Percentiles rank a stretch among this genome's conserved stretches.
phyloP scores from a whole-genome alignment of 2,113 vertebrate genomes.

The Serinus canaria region DNA sequence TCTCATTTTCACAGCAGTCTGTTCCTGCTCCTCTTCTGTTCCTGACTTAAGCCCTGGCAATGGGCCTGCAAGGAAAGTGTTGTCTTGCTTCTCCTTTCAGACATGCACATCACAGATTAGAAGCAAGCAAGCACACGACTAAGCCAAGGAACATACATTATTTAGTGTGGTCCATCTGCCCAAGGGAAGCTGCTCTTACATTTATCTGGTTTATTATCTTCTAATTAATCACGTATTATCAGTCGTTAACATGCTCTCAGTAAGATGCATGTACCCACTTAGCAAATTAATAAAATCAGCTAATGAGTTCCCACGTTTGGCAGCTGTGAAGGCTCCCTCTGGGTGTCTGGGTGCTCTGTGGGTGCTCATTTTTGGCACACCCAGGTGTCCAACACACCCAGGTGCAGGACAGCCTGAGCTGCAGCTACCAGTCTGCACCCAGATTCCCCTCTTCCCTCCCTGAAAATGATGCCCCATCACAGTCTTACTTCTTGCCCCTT shows the following conservation, averaged over 20 bases:
- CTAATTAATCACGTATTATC: neutral
- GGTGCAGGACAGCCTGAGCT: neutral
- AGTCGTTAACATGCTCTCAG: neutral
- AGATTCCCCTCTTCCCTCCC: neutral
- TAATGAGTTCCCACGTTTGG: neutral
- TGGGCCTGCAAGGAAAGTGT: neutral
- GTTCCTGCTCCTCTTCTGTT: neutral
- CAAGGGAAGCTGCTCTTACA: constrained; percentile 23
- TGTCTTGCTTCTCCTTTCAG: neutral
- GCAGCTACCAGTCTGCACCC: neutral
- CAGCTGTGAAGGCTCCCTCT: neutral
- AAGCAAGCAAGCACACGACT: neutral
- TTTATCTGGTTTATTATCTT: neutral
- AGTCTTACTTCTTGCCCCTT: neutral
- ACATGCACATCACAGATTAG: neutral
- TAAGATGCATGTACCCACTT: neutral
- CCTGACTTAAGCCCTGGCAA: neutral
- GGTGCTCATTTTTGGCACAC: neutral
- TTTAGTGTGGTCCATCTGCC: constrained; percentile 24
- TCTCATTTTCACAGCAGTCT: neutral
- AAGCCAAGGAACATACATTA: neutral
- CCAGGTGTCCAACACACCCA: rapidly evolving
- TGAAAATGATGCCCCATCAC: neutral
- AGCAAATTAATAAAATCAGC: neutral
- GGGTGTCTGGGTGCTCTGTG: neutral